A percentile compares a stretch with the other conserved stretches of the same genome.
phyloP scores from a whole-genome alignment of 2,113 vertebrate species.

The Pluvianellus socialis region DNA sequence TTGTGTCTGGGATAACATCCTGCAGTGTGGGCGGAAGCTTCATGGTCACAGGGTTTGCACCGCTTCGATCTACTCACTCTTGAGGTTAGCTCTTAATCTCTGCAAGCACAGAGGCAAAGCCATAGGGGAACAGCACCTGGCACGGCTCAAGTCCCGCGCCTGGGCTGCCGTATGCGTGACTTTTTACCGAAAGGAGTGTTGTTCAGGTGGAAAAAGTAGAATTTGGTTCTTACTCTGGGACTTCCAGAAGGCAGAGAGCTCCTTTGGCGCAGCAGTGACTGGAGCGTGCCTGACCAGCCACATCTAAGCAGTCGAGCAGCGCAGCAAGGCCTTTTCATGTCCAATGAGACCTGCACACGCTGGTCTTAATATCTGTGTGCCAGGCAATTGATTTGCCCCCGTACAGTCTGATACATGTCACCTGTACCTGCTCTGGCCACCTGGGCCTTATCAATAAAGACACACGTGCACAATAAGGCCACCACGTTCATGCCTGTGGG shows the following conservation, averaged over 20 bases:
- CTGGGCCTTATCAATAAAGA: background rate
- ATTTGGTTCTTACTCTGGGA: background rate
- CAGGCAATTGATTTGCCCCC: background rate
- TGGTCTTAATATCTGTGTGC: background rate
- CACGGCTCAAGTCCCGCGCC: background rate
- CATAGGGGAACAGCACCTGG: background rate
- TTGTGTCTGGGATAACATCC: background rate
- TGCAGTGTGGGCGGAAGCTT: background rate
- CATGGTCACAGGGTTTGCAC: background rate
- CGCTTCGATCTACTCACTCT: background rate
- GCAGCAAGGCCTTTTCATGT: background rate
- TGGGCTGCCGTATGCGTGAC: background rate
- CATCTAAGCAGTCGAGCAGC: background rate
- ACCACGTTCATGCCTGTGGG: background rate
- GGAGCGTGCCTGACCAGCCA: background rate
- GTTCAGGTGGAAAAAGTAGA: background rate
- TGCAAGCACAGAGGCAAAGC: background rate
- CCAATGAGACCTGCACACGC: background rate
- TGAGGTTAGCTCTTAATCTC: background rate
- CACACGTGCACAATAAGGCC: background rate
- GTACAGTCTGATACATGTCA: background rate
- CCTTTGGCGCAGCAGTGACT: background rate
- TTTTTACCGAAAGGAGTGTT: background rate
- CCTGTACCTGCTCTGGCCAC: background rate
- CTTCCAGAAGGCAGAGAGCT: background rate